Evolutionary conservation across 2,888 invertebrate species (phyloP).

Genomic region (Melipona bicolor): DNA sequence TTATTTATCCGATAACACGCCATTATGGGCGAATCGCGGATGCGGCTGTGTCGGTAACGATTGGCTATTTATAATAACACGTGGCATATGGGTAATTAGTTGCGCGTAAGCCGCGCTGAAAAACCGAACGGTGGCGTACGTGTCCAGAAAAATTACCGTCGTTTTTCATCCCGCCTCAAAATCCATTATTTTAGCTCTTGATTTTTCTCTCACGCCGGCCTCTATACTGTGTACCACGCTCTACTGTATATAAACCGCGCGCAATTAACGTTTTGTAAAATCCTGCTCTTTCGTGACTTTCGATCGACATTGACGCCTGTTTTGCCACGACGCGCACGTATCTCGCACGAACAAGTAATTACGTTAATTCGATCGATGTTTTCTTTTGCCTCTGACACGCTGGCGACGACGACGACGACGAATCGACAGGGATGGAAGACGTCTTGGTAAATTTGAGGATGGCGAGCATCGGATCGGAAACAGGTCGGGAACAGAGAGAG

Average conservation of each 20-base stretch:
- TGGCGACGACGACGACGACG: neutral
- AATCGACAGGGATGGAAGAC: neutral
- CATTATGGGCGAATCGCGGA: constrained; percentile 82
- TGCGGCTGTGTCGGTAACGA: constrained; percentile 82
- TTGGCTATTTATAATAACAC: constrained; percentile 84
- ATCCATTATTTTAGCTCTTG: constrained; percentile 62
- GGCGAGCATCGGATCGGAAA: constrained; percentile 14
- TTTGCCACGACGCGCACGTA: constrained; percentile 29
- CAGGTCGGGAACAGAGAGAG: constrained; percentile 18
- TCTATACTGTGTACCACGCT: neutral
- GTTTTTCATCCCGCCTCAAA: constrained; percentile 69
- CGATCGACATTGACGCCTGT: constrained; percentile 43
- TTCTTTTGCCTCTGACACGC: constrained; percentile 30
- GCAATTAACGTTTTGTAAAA: constrained; percentile 49
- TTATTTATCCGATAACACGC: constrained; percentile 84
- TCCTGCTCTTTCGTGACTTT: constrained; percentile 42
- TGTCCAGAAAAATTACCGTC: constrained; percentile 70
- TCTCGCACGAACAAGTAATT: constrained; percentile 58
- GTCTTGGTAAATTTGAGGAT: constrained; percentile 1
- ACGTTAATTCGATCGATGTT: constrained; percentile 58
- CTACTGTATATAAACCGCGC: constrained; percentile 23
- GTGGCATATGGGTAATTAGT: constrained; percentile 83
- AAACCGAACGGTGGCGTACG: constrained; percentile 72
- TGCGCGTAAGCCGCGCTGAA: constrained; percentile 79
- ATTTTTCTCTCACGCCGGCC: constrained; percentile 20